A percentile compares a stretch with the other conserved stretches of the same genome.
Conservation (phyloP, 2,888 invertebrate species). For the Neocrepidodera transversa region DNA sequence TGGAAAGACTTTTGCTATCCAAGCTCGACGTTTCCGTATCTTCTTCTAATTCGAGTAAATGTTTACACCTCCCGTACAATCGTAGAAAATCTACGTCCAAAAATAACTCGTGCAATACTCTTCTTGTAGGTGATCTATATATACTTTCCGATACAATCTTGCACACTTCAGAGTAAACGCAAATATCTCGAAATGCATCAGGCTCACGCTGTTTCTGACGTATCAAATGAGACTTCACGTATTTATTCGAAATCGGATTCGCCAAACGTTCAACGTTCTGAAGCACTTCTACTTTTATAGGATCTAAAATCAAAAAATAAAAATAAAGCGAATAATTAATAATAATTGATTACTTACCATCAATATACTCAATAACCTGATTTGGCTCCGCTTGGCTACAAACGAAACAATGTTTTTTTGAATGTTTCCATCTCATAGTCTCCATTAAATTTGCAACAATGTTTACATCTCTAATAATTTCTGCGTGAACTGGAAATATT, state of each 20-base stretch:
- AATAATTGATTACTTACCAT: not conserved
- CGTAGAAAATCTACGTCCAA: constrained; percentile 80
- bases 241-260: constrained; percentile 80
- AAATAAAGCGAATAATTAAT: not conserved
- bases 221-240: constrained; percentile 82
- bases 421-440: constrained; percentile 36
- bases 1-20: constrained; percentile 39
- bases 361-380: constrained; percentile 16
- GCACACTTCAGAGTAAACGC: constrained; percentile 92
- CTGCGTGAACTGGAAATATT: constrained; percentile 63
- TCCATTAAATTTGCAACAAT: constrained; percentile 27
- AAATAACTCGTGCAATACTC: constrained; percentile 93
- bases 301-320: constrained; percentile 37
- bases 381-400: constrained; percentile 37
- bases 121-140: constrained; percentile 81
- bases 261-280: constrained; percentile 77
- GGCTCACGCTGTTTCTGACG: constrained; percentile 77
- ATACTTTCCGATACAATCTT: constrained; percentile 78
- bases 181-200: constrained; percentile 80
- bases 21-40: constrained; percentile 3
- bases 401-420: constrained; percentile 38
- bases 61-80: constrained; percentile 60
- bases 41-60: not conserved
- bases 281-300: constrained; percentile 65
- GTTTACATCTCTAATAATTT: constrained; percentile 34